Evolutionary conservation across 2,888 invertebrate genomes (phyloP).

Genomic region (Tubulanus polymorphus): DNA sequence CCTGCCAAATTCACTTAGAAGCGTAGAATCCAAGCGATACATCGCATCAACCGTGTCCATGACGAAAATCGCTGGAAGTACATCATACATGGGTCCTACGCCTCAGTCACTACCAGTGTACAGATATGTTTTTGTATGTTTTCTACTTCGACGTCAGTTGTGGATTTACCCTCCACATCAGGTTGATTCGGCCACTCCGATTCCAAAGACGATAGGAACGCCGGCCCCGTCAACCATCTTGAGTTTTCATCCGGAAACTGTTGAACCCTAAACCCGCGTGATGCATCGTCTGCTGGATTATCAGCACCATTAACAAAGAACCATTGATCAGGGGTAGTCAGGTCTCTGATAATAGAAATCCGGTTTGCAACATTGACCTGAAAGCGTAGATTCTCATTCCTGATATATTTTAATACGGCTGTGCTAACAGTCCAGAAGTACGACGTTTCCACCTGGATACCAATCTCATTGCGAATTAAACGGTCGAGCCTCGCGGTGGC

Average conservation of each 20-base stretch:
- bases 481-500: conserved; percentile 8
- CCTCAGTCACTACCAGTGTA: too few relatives aligned
- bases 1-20: too few relatives aligned
- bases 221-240: background rate
- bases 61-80: too few relatives aligned
- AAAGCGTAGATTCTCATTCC: conserved; percentile 20
- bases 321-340: conserved; percentile 20
- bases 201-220: background rate
- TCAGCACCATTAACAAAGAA: conserved; percentile 13
- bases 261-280: conserved; percentile 14
- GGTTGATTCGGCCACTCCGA: background rate
- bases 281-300: conserved; percentile 21
- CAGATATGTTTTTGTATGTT: too few relatives aligned
- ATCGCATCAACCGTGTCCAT: too few relatives aligned
- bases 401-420: conserved; percentile 14
- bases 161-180: too few relatives aligned
- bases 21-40: too few relatives aligned
- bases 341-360: conserved; percentile 13
- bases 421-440: conserved; percentile 13
- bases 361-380: conserved; percentile 13
- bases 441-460: background rate
- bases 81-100: too few relatives aligned
- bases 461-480: background rate
- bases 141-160: too few relatives aligned
- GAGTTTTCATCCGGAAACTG: background rate